A percentile compares a stretch with the other conserved stretches of the same genome.
Evolutionary conservation across 2,797 vertebrate genomes (phyloP).

Genomic region (Spheniscus humboldti): DNA sequence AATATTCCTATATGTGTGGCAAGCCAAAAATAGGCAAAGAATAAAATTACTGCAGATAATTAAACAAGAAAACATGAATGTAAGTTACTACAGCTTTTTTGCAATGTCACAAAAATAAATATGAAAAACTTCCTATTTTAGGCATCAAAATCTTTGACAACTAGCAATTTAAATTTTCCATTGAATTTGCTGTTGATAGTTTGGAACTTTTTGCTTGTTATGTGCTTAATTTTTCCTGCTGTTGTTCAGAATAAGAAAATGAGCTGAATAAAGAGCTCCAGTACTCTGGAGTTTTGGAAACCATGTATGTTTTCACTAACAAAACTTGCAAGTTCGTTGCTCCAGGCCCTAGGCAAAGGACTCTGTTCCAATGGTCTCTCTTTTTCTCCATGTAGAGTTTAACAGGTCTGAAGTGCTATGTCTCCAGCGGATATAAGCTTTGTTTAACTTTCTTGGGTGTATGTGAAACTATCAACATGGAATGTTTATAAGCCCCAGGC

Average conservation of each 20-base stretch:
- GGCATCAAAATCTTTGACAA: not conserved
- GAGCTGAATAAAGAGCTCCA: not conserved
- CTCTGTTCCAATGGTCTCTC: not conserved
- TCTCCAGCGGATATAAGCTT: not conserved
- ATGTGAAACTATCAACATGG: not conserved
- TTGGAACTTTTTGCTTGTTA: not conserved
- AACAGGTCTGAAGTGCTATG: not conserved
- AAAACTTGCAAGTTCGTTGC: not conserved
- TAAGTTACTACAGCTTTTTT: not conserved
- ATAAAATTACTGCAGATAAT: not conserved
- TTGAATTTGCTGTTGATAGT: not conserved
- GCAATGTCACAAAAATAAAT: not conserved
- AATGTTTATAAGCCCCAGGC: conserved; percentile 28
- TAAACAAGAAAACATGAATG: not conserved
- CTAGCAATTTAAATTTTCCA: not conserved
- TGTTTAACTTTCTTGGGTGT: not conserved
- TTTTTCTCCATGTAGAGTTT: not conserved
- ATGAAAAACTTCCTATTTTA: not conserved
- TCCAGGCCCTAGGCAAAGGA: not conserved
- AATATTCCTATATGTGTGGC: not conserved
- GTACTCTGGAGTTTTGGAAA: not conserved
- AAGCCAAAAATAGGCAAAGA: not conserved
- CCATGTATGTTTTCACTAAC: not conserved
- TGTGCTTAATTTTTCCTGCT: not conserved
- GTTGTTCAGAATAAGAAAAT: not conserved